Percentiles rank a stretch among this genome's conserved stretches.
Evolutionary conservation across 92 coral and sea anemone genomes (phyloP).

Genomic region (Parazoanthus darwini): DNA sequence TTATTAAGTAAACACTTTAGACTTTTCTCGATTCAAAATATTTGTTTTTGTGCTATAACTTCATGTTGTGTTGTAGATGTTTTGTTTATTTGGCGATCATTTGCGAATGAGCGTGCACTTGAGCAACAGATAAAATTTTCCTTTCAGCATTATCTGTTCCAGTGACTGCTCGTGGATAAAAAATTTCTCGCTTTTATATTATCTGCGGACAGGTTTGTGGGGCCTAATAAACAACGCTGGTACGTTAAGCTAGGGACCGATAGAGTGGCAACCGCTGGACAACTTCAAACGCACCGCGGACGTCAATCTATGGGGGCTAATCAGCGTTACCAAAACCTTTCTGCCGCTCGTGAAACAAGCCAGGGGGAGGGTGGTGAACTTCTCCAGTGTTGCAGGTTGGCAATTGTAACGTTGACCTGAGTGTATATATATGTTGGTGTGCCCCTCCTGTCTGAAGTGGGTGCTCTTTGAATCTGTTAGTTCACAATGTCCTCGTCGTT

Average conservation of each 20-base stretch:
- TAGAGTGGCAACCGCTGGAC: slow-evolving; percentile 50
- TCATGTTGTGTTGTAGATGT: no score
- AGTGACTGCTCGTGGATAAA: no score
- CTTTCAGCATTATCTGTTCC: no score
- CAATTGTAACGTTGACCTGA: neutral
- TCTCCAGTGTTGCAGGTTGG: slow-evolving; percentile 45
- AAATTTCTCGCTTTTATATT: no score
- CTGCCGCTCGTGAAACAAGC: slow-evolving; percentile 47
- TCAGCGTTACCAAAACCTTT: slow-evolving; percentile 48
- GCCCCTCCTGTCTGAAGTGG: no score
- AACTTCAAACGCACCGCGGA: slow-evolving; percentile 38
- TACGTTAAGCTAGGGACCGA: slow-evolving; percentile 23
- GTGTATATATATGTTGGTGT: neutral
- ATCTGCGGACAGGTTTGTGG: neutral
- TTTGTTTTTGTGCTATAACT: no score
- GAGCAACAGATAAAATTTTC: no score
- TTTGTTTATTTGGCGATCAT: no score
- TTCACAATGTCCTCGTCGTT: neutral
- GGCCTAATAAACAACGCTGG: slow-evolving; percentile 53
- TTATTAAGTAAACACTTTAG: no score
- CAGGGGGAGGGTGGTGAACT: slow-evolving; percentile 38
- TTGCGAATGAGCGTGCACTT: no score
- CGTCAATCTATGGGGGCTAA: slow-evolving; percentile 53
- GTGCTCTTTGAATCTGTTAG: neutral
- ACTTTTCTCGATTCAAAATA: no score